These are phyloP conservation scores for Zaprionus ornatus DNA, from an alignment of 1,140 invertebrate genomes.

Conservation along the genomic window DNA sequence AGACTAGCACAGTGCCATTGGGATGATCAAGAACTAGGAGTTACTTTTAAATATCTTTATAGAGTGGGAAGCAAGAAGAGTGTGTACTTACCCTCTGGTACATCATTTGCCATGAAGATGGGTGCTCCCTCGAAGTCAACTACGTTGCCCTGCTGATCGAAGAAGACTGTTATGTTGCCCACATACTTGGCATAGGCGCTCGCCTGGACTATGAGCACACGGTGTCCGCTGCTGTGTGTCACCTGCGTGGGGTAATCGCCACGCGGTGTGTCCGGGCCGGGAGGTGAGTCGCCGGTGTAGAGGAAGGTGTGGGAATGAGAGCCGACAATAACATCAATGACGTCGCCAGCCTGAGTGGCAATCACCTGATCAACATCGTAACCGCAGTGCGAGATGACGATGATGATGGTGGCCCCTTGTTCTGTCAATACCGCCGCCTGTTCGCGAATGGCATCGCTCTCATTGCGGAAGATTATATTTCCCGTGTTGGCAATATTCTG, in stretches of 20 bases:
- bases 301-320: conserved; percentile 94
- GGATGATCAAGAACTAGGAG: neutral
- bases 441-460: conserved; percentile 87
- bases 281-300: conserved; percentile 86
- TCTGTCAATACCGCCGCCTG: conserved; percentile 87
- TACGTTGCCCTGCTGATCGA: conserved; percentile 89
- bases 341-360: conserved; percentile 86
- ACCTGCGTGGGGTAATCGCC: conserved; percentile 89
- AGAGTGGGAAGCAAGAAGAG: neutral
- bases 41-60: too few species aligned
- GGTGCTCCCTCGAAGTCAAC: conserved; percentile 89
- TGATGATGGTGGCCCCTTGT: conserved; percentile 89
- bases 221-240: conserved; percentile 84
- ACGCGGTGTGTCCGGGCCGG: conserved; percentile 85
- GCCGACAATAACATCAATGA: conserved; percentile 93
- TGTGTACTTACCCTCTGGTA: conserved; percentile 87
- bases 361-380: conserved; percentile 89
- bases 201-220: conserved; percentile 89
- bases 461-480: conserved; percentile 87
- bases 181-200: conserved; percentile 90
- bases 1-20: too few species aligned
- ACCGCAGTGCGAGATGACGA: conserved; percentile 92
- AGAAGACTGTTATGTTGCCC: conserved; percentile 89
- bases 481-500: conserved; percentile 87
- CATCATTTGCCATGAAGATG: conserved; percentile 87